phyloP scores from a whole-genome alignment of 2,888 invertebrate genomes.

The Bellardia bayeri region DNA sequence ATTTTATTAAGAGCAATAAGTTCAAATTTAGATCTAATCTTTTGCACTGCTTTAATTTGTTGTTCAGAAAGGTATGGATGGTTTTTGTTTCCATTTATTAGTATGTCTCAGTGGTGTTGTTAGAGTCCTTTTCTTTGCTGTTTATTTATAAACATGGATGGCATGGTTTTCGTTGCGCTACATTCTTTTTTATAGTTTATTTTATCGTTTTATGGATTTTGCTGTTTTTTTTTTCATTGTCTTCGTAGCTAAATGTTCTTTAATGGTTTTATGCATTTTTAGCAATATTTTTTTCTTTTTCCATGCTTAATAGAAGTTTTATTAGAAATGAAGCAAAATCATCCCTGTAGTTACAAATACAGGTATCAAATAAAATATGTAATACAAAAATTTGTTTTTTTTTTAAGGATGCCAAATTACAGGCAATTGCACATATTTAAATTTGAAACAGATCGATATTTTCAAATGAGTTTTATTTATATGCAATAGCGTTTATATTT shows the following conservation, averaged over 20 bases:
- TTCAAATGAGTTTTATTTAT: not conserved
- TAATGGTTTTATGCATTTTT: constrained; percentile 71
- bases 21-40: constrained; percentile 38
- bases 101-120: constrained; percentile 56
- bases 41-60: constrained; percentile 34
- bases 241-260: constrained; percentile 61
- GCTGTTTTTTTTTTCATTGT: constrained; percentile 39
- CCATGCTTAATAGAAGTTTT: constrained; percentile 4
- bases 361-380: not conserved
- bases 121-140: not conserved
- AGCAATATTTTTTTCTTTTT: constrained; percentile 17
- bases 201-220: constrained; percentile 46
- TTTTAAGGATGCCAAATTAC: constrained; percentile 1
- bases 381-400: not conserved
- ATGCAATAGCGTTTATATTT: not conserved
- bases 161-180: constrained; percentile 79
- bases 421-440: not conserved
- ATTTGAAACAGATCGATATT: not conserved
- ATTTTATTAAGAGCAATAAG: not conserved
- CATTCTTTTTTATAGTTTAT: constrained; percentile 59
- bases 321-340: constrained; percentile 12
- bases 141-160: not conserved
- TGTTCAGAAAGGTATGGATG: constrained; percentile 49
- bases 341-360: constrained; percentile 13
- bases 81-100: constrained; percentile 39